These are phyloP conservation scores for Ostrea denselamellosa DNA, from an alignment of 1,140 invertebrate species.

Conservation along the genomic window DNA sequence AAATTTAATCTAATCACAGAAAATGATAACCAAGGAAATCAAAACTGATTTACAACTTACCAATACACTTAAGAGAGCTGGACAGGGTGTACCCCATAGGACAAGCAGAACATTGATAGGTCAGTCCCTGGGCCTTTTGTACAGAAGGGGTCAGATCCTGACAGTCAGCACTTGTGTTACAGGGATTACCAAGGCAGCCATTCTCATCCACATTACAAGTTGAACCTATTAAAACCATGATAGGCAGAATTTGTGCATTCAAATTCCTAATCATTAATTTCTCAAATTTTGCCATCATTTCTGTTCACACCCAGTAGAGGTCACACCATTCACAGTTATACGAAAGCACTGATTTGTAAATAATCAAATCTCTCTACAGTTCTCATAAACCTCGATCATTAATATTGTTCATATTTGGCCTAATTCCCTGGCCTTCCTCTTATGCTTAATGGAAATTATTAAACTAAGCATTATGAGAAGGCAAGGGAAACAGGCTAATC, in stretches of 20 bases:
- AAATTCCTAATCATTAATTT: no score
- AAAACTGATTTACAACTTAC: neutral
- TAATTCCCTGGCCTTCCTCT: no score
- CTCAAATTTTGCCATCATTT: no score
- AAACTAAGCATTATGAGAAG: no score
- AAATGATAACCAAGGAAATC: neutral
- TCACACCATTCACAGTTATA: no score
- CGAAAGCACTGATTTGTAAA: no score
- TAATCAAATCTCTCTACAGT: no score
- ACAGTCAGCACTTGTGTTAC: neutral
- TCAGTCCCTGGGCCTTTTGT: neutral
- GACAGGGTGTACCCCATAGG: neutral
- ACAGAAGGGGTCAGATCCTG: constrained; percentile 13
- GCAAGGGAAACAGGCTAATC: no score
- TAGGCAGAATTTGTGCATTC: neutral
- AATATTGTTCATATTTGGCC: no score
- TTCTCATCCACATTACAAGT: constrained; percentile 12
- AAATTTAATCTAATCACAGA: neutral
- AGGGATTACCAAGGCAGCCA: neutral
- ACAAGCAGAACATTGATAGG: constrained; percentile 17
- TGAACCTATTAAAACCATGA: neutral
- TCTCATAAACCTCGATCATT: no score
- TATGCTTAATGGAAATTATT: no score
- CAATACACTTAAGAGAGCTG: constrained; percentile 1
- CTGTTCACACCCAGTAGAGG: no score